These are phyloP conservation scores for Microctenopoma steveboyesi DNA, from an alignment of 2,797 vertebrate species.

Conservation along the genomic window DNA sequence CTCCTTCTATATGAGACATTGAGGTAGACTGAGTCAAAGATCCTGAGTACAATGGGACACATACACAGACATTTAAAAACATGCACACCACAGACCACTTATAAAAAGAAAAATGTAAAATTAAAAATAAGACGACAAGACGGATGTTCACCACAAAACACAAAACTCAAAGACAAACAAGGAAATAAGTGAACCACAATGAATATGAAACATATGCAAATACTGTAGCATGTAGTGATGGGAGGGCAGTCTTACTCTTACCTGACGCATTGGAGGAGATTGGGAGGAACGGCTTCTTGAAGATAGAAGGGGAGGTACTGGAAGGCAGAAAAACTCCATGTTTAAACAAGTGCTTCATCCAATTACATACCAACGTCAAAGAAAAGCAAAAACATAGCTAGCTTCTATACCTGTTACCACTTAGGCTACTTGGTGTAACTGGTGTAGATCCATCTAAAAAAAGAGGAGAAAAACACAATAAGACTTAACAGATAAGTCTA, in stretches of 20 bases:
- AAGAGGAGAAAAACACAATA: slow-evolving; percentile 10
- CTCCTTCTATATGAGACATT: slow-evolving; percentile 93
- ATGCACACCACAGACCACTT: slow-evolving; percentile 66
- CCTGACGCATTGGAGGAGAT: slow-evolving; percentile 86
- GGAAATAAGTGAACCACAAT: slow-evolving; percentile 14
- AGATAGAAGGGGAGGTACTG: slow-evolving; percentile 87
- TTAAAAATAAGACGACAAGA: slow-evolving; percentile 24
- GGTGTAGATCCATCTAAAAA: slow-evolving; percentile 68
- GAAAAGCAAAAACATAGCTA: slow-evolving; percentile 20
- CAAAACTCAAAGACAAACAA: slow-evolving; percentile 37
- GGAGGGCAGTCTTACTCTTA: slow-evolving; percentile 58
- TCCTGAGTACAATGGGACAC: slow-evolving; percentile 80
- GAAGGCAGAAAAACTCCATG: slow-evolving; percentile 33
- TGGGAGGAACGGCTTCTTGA: slow-evolving; percentile 90
- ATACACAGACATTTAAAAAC: slow-evolving; percentile 73
- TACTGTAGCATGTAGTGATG: slow-evolving; percentile 12
- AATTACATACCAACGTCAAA: slow-evolving; percentile 1
- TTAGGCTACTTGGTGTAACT: slow-evolving; percentile 55
- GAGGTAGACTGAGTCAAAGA: slow-evolving; percentile 92
- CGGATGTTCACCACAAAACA: slow-evolving; percentile 19
- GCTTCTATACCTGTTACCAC: slow-evolving; percentile 74
- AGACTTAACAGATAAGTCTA: not conserved
- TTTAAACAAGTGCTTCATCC: slow-evolving; percentile 20
- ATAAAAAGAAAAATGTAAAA: slow-evolving; percentile 13
- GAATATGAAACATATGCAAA: slow-evolving; percentile 7